These are phyloP conservation scores for Heliconius ismenius DNA, from an alignment of 2,888 invertebrate species.

Conservation along the genomic window DNA sequence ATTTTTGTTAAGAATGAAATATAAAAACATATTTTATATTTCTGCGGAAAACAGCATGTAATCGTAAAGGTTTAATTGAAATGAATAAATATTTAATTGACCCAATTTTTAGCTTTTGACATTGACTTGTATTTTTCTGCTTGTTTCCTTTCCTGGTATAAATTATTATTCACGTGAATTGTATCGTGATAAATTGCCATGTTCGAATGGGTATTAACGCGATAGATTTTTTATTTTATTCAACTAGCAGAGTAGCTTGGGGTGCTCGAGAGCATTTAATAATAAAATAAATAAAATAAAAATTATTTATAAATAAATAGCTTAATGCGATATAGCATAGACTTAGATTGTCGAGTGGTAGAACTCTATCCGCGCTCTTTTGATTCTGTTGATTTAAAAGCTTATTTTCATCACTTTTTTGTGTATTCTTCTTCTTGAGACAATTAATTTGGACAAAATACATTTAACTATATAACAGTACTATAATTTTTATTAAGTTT, in stretches of 20 bases:
- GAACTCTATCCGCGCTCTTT: too few species aligned
- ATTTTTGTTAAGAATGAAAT: not conserved
- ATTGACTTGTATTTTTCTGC: slow-evolving; percentile 20
- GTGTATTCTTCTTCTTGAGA: too few species aligned
- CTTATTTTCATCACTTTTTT: too few species aligned
- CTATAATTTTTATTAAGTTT: not conserved
- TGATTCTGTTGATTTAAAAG: too few species aligned
- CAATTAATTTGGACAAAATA: too few species aligned
- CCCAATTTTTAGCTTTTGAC: slow-evolving; percentile 37
- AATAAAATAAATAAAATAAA: not conserved
- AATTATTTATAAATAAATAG: not conserved
- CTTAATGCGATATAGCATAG: not conserved
- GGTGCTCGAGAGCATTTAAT: not conserved
- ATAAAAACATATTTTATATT: slow-evolving; percentile 11
- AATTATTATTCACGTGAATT: slow-evolving; percentile 11
- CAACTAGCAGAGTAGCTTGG: not conserved
- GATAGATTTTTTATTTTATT: not conserved
- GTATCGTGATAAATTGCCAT: not conserved
- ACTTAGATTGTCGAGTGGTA: too few species aligned
- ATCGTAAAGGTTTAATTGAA: slow-evolving; percentile 14
- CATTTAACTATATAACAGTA: too few species aligned
- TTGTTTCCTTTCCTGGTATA: slow-evolving; percentile 3
- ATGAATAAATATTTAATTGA: slow-evolving; percentile 36
- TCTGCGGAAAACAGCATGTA: not conserved
- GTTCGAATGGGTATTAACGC: not conserved